A percentile compares a stretch with the other conserved stretches of the same genome.
Evolutionary conservation across 2,797 vertebrate genomes (phyloP).

Genomic region (Miopithecus talapoin): DNA sequence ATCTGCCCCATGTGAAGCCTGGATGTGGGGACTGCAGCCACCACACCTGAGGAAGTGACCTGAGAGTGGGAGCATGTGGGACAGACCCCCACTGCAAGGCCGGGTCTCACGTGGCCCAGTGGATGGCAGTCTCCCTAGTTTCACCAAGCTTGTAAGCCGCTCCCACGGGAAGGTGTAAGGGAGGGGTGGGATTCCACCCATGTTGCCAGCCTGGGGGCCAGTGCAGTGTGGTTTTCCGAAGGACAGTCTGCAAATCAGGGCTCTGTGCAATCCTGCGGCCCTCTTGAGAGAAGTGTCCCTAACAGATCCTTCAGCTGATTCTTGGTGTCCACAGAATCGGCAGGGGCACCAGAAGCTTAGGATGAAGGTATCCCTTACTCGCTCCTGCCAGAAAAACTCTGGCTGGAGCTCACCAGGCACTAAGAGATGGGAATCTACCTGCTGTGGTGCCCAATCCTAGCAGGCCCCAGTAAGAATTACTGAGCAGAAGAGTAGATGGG

Average conservation of each 20-base stretch:
- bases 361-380: neutral
- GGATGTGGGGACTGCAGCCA: neutral
- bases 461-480: neutral
- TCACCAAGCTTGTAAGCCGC: neutral
- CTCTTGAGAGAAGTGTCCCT: neutral
- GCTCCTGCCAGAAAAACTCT: neutral
- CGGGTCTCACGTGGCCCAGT: neutral
- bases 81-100: neutral
- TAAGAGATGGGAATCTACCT: neutral
- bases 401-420: neutral
- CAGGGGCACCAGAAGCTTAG: neutral
- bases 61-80: neutral
- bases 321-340: neutral
- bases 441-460: neutral
- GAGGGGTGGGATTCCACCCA: neutral
- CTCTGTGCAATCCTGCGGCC: neutral
- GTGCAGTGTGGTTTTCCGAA: neutral
- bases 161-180: too few species aligned
- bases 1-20: neutral
- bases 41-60: neutral
- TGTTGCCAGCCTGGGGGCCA: neutral
- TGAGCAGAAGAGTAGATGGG: neutral
- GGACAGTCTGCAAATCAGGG: neutral
- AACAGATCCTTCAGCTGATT: neutral
- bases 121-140: neutral